Conservation (phyloP, 2,888 invertebrate genomes). For the Polyommatus icarus region DNA sequence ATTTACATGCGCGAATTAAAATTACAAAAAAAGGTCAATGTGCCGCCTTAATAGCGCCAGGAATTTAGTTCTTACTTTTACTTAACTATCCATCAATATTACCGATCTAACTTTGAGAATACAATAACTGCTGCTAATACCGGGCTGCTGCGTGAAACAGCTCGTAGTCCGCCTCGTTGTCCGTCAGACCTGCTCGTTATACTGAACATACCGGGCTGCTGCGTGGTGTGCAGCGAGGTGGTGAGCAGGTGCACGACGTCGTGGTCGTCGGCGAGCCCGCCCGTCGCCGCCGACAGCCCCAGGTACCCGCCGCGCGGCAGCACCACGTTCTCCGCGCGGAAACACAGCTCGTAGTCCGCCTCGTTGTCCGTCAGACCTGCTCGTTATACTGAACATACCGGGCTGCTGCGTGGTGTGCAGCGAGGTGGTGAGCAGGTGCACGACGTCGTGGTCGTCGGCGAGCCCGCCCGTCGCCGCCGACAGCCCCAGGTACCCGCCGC, state of each 20-base stretch:
- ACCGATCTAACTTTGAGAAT: no score
- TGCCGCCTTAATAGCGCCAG: no score
- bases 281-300: constrained; percentile 98
- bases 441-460: constrained; percentile 97
- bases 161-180: constrained; percentile 96
- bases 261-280: constrained; percentile 96
- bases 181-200: constrained; percentile 86
- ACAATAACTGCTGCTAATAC: no score
- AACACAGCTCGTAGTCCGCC: constrained; percentile 96
- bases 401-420: constrained; percentile 79
- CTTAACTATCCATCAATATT: no score
- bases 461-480: constrained; percentile 97
- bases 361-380: constrained; percentile 94
- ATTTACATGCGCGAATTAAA: no score
- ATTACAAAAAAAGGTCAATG: no score
- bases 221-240: constrained; percentile 84
- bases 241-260: constrained; percentile 97
- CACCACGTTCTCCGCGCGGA: constrained; percentile 93
- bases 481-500: constrained; percentile 93
- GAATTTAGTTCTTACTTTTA: no score
- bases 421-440: constrained; percentile 94
- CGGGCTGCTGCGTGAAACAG: no score
- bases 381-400: constrained; percentile 33
- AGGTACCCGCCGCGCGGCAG: constrained; percentile 93
- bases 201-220: constrained; percentile 48